Evolutionary conservation across 2,113 vertebrate genomes (phyloP).

Genomic region (Suncus etruscus): DNA sequence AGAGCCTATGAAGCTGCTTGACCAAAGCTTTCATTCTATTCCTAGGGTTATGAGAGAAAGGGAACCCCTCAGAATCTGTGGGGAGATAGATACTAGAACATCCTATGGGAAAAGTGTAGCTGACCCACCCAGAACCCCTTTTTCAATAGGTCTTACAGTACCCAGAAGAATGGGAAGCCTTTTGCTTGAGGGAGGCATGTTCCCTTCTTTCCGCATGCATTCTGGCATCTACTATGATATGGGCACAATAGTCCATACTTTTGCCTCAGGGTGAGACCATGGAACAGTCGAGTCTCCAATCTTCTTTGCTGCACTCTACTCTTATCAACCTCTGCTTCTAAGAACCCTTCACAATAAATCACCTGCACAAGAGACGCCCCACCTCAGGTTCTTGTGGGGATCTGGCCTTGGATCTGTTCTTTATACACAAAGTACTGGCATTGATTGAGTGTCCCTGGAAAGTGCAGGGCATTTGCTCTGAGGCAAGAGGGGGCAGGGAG

Average conservation of each 20-base stretch:
- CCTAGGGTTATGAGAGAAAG: background rate
- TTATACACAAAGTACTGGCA: background rate
- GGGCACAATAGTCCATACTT: background rate
- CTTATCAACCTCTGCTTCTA: background rate
- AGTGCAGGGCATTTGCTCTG: background rate
- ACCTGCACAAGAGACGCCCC: background rate
- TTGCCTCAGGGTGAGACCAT: background rate
- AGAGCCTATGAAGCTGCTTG: background rate
- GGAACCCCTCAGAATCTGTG: background rate
- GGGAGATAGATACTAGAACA: background rate
- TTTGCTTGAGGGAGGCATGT: background rate
- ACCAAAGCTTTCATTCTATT: background rate
- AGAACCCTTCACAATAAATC: background rate
- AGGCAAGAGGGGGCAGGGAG: background rate
- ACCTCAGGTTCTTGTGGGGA: background rate
- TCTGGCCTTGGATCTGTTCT: background rate
- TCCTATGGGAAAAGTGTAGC: too few relatives aligned
- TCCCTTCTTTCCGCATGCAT: rapidly evolving
- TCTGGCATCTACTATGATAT: background rate
- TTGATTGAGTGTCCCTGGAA: background rate
- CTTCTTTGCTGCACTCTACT: background rate
- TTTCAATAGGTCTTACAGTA: background rate
- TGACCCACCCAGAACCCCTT: background rate
- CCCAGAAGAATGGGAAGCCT: background rate
- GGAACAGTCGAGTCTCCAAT: background rate